Evolutionary conservation across 2,888 invertebrate species (phyloP), one percentile per base, ranked within the genome.

Genomic region (Aleiodes leptofemur): DNA sequence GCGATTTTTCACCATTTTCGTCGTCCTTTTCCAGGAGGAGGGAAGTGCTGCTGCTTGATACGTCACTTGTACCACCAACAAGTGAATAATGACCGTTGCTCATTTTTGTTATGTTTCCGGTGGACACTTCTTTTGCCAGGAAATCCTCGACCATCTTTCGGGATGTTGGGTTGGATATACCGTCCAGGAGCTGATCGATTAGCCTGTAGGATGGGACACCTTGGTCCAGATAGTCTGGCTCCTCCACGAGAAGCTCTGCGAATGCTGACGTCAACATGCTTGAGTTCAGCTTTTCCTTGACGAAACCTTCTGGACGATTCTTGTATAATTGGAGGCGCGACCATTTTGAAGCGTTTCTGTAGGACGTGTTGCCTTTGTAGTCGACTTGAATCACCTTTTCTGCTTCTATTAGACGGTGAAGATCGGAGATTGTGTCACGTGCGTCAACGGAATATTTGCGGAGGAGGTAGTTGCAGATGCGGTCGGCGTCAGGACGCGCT

Each of bases 281-380:
- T 78, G 85, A 88, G 80, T 85, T 90, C 72, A 83, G 85, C 82
- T 86, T 90, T 81, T 86, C 92, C 86, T 86, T 93, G 89, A 85
- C 91, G 23, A 90, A 90, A 82, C 92, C 92, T 90, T 90, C 91
- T 69, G 90, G 88, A 64, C 88, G 86, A 80, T 88, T 89, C 78
- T 89, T 90, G 80, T 89, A 89, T 3, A 88, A 82, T 73, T 87
- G 88, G 0, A 89, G 79, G n/a, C 88, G 83, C 34, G 90, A 92
- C 93, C 92, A 94, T 91, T 93, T 95, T 69, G 94, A 94, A 66
- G 95, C 95, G 91, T 95, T 96, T 83, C 96, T 92, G 88, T 96
- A 96, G 90, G 95, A 96, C 81, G 94, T 95, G 90, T 93, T 95
- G 84, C 96, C 96, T 90, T 96, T 96, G 89, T 96, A 96, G 86